Evolutionary conservation across 2,888 invertebrate genomes (phyloP), one percentile per base, ranked within the genome.

Genomic region (Gnatocerus cornutus): DNA sequence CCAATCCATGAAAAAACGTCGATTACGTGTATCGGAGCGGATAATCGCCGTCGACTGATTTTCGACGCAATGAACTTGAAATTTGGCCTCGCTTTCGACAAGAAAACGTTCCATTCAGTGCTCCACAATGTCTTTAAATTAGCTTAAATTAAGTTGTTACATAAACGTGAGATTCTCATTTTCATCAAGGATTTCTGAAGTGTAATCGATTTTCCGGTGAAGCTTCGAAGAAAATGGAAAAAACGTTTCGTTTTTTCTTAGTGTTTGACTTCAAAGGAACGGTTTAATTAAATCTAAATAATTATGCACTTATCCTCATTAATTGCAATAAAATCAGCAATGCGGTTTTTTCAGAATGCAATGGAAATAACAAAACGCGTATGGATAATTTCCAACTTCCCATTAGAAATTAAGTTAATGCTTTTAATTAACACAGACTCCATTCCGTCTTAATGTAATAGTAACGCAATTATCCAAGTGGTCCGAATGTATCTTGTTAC

Each of bases 281-380:
- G 53, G 62, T 71, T 64, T 73, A 71, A 73, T 71, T 73, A 73
- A 71, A 59, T 55, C 58, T 63, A 37, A 43, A 71, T 73, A 69
- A 69, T 73, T 73, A 59, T 61, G 66, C 61, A 64, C 67, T 69
- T 71, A 75, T 70, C 58, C 69, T 71, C 73, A 71, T 73, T 73
- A 75, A 65, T 58, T 67, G 67, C 64, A 69, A 73, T 72, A 71
- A 73, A 73, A 71, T 73, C 61, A 71, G 66, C 52, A 52, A 46
- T 66, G 58, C 46, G 14, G 14, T 48, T 59, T 50, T 48, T 41
- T 33, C 7, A 41, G 21, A 58, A 53, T 41, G 50, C 50, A 41
- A 16, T 33, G 41, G 37, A 21, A 53, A 56, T 27, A 55, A 55
- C 39, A 33, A 65, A 50, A 50, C 62, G 13, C 48, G 62, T 12